Evolutionary conservation across 2,888 invertebrate species (phyloP), one percentile per base, ranked within the genome.

Genomic region (Clivina fossor): DNA sequence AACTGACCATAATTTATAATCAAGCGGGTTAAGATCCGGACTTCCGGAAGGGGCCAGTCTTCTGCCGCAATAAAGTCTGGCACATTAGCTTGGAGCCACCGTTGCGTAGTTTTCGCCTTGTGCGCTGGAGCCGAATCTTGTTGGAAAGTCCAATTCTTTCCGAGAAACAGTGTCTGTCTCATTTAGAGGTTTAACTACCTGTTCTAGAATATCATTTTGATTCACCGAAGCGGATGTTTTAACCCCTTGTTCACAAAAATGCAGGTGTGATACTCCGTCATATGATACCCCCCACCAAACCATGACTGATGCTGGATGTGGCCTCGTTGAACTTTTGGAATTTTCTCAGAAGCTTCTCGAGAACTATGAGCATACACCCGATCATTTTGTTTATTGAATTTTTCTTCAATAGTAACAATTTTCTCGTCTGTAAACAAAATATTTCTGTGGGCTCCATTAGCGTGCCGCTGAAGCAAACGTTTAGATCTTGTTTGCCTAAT

Each of bases 221-320:
- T 63, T 59, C 30, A 56, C 53, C 51, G 50, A 58, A 15, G 56
- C 57, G 3, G 26, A 41, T 19, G 59, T 61, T 63, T 65, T 60
- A 22, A 60, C 56, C 28, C 59, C 56, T 48, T 58, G 41, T 49
- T 63, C 58, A 30, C 58, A 61, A 54, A 64, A 64, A 62, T 65
- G 58, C 13, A 63, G 56, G 5, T 60, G 13, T 46, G 58, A 61
- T 32, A 53, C 54, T n/a, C 58, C 61, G 4, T 60, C 20, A 35
- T 59, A 60, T 1, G 46, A 54, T 18, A 62, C 61, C 11, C 58
- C 60, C 60, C 59, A 61, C 62, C 60, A 62, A 57, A 62, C 61
- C 61, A 62, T 62, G 20, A 63, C 58, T 22, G 57, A 55, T 16
- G 61, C 54, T 7, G 49, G 58, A 30, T 62, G 60, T 60, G 59